phyloP scores from a whole-genome alignment of 2,113 vertebrate species.

The Corythaeola cristata region DNA sequence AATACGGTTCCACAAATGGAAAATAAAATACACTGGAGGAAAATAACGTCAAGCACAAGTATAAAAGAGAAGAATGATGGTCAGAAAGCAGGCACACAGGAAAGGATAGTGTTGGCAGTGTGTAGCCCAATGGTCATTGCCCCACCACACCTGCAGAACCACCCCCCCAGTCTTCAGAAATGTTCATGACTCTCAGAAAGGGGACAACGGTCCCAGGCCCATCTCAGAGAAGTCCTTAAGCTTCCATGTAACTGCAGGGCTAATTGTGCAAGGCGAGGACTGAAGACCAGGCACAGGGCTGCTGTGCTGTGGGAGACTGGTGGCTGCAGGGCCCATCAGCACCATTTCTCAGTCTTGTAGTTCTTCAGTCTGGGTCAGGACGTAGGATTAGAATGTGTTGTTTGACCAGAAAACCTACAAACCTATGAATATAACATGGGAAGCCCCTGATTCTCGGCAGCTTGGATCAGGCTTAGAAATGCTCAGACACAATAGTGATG shows the following conservation, averaged over 20 bases:
- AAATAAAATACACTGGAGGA: conserved; percentile 58
- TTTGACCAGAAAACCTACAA: background rate
- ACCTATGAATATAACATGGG: background rate
- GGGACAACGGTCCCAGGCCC: background rate
- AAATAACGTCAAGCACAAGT: conserved; percentile 42
- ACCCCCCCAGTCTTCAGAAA: background rate
- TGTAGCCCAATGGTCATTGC: background rate
- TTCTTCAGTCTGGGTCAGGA: background rate
- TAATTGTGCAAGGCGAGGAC: background rate
- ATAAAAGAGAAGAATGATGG: conserved; percentile 9
- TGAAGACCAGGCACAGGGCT: background rate
- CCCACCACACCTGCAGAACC: background rate
- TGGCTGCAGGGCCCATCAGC: background rate
- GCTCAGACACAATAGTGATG: background rate
- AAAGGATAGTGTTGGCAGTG: background rate
- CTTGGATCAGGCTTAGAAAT: background rate
- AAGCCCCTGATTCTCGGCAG: background rate
- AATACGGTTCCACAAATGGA: conserved; percentile 35
- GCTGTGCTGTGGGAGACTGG: accelerated
- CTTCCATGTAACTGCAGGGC: background rate
- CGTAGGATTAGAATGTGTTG: accelerated
- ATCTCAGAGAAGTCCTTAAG: background rate
- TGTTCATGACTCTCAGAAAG: accelerated
- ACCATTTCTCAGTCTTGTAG: background rate
- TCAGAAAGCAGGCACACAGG: background rate